Evolutionary conservation across 2,113 vertebrate genomes (phyloP).

Genomic region (Dipodomys merriami): DNA sequence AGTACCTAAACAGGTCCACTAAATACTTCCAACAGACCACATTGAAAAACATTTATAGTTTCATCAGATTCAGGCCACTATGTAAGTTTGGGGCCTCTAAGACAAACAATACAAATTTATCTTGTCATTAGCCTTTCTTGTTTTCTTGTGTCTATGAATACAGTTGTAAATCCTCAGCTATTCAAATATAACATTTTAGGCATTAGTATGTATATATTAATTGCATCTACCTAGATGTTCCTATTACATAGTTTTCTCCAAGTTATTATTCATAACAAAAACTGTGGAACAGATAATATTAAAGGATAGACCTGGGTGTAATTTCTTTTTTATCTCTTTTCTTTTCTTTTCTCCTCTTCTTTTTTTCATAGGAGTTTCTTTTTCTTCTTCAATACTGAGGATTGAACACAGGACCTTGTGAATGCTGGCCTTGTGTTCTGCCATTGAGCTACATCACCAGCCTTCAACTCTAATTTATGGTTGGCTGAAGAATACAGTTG

Average conservation of each 20-base stretch:
- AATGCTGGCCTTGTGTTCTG: not conserved
- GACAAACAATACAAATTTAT: not conserved
- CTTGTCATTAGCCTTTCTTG: conserved; percentile 32
- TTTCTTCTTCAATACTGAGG: not conserved
- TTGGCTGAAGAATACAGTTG: not conserved
- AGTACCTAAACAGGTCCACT: not conserved
- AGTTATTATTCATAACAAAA: conserved; percentile 36
- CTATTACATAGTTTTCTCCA: conserved; percentile 45
- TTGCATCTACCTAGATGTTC: conserved; percentile 33
- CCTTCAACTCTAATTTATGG: conserved; percentile 34
- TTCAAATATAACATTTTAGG: conserved; percentile 44
- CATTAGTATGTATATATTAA: conserved; percentile 19
- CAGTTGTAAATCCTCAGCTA: conserved; percentile 53
- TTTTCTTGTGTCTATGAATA: conserved; percentile 41
- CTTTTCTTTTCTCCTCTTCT: not conserved
- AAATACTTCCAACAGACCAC: not conserved
- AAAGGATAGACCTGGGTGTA: conserved; percentile 27
- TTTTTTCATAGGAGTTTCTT: too few relatives aligned
- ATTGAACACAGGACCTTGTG: not conserved
- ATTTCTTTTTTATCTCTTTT: not conserved
- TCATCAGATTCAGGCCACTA: conserved; percentile 13
- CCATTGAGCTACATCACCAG: not conserved
- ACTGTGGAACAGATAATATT: conserved; percentile 33
- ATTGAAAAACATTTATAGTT: conserved; percentile 2
- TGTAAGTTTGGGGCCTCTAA: conserved; percentile 14